Base-by-base conservation (phyloP, 2,888 invertebrate genomes). In the Sthenelais limicola region DNA sequence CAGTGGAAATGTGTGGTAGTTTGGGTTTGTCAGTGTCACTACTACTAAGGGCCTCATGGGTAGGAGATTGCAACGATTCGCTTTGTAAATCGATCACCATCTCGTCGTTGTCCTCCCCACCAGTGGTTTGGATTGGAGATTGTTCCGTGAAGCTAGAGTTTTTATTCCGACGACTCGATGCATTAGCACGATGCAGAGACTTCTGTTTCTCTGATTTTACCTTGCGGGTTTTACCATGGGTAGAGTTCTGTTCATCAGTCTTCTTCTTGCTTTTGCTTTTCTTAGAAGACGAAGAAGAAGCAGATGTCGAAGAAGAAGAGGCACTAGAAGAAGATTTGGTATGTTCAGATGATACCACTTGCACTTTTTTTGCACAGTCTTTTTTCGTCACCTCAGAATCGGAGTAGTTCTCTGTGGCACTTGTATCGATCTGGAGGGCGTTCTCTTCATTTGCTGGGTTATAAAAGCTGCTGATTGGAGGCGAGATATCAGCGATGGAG, bases 391-490 rank as follows among this genome's bases (percentile, higher is more conserved):
- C 48, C 15, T 43, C 4, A 4, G 9, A 12, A 30, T 33, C 51
- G 52, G 56, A 81, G 28, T 83, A 81, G 0, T 74, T 73, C 28
- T 83, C 83, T 9, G 79, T 78, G 7, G 79, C 82, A 75, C 83
- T 83, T 7, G 84, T 84, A 75, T 84, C 84, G 30, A 84, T 84
- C 35, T 83, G 82, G 15, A 84, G 76, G 7, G 83, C 82, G 73
- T 83, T 82, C 72, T 83, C 84, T 24, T 84, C 84, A 78, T 84
- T 81, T 35, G 83, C 83, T 26, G 83, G 81, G 62, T 84, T 84
- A 74, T 83, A 84, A 74, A 83, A 84, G 32, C 81, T 80, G 24
- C 80, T 77, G 21, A 83, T 80, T 21, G 68, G 43, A 2, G 74
- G 76, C 1, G 78, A 75, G 12, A 75, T 75, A 28, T 70, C 74